These are phyloP conservation scores for Protobothrops mucrosquamatus DNA, from an alignment of 2,113 vertebrate genomes.

Conservation along the genomic window DNA sequence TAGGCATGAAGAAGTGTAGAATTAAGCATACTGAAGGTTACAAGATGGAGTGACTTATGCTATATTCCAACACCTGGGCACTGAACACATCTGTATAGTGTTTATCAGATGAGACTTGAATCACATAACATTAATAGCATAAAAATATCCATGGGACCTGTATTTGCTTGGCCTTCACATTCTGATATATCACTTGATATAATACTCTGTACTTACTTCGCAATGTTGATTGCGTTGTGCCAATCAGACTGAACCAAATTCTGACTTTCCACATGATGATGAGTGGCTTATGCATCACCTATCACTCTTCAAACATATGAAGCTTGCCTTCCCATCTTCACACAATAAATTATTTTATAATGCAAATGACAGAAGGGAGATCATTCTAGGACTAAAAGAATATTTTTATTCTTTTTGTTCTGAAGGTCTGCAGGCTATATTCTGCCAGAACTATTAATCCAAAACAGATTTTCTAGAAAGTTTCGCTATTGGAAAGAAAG, in stretches of 20 bases:
- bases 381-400: background rate
- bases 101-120: background rate
- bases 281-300: too few relatives aligned
- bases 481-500: background rate
- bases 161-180: background rate
- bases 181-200: background rate
- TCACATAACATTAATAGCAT: background rate
- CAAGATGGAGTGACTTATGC: too few relatives aligned
- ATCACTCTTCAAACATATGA: background rate
- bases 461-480: background rate
- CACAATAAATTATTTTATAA: background rate
- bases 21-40: too few relatives aligned
- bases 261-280: background rate
- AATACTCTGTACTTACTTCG: background rate
- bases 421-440: background rate
- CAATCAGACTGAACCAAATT: background rate
- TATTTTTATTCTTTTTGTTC: background rate
- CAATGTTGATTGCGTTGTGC: background rate
- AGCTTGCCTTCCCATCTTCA: background rate
- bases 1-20: too few relatives aligned
- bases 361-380: background rate
- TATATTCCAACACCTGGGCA: too few relatives aligned
- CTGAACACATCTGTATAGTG: background rate
- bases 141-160: background rate
- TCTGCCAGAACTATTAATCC: background rate